Conservation (phyloP, 2,113 vertebrate genomes). For the Tauraco erythrolophus region DNA sequence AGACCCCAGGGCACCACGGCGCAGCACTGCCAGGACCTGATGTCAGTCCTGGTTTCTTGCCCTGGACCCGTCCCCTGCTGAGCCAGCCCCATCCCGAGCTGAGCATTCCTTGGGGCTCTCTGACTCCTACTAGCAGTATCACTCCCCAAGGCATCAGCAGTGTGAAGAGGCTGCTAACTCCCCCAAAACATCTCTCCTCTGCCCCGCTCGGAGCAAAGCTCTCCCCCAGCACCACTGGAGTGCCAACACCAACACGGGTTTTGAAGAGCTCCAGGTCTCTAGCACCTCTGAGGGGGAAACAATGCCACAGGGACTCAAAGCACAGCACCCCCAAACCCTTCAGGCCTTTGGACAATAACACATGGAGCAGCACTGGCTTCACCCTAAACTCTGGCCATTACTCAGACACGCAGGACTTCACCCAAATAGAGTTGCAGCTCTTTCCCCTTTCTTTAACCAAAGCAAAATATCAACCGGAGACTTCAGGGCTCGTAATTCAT, state of each 20-base stretch:
- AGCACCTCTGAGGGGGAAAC: background rate
- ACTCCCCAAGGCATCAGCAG: rapidly evolving
- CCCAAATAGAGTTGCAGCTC: background rate
- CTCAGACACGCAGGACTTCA: background rate
- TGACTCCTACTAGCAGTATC: background rate
- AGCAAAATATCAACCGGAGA: background rate
- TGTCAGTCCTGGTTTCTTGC: background rate
- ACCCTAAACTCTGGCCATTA: background rate
- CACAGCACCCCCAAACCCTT: background rate
- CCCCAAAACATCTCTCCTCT: background rate
- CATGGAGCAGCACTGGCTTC: background rate
- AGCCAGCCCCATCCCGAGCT: background rate
- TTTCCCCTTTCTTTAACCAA: background rate
- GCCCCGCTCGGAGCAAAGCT: background rate
- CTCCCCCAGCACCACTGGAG: rapidly evolving
- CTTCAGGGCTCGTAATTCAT: background rate
- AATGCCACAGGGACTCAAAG: rapidly evolving
- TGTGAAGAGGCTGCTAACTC: background rate
- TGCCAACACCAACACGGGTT: background rate
- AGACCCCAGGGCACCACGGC: background rate
- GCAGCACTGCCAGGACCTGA: background rate
- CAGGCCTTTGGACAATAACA: background rate
- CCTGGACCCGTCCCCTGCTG: background rate
- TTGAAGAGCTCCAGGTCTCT: background rate
- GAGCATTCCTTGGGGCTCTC: background rate